These are phyloP conservation scores for Oxygymnocypris stewartii DNA, from an alignment of 2,113 vertebrate genomes.

Conservation along the genomic window DNA sequence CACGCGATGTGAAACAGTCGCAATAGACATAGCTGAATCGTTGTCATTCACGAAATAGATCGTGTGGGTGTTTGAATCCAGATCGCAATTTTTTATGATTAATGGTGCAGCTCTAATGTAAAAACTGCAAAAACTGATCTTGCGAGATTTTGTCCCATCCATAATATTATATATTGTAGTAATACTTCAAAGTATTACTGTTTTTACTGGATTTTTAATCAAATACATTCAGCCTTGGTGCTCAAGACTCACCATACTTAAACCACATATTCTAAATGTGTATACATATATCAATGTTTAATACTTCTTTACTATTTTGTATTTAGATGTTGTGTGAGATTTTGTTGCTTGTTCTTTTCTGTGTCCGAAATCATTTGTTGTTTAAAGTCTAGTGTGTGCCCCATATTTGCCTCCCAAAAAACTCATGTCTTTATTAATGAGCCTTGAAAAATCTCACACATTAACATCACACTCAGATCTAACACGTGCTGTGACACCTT, in stretches of 20 bases:
- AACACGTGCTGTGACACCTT: slow-evolving; percentile 27
- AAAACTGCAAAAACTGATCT: too few relatives aligned
- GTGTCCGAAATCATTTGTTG: background rate
- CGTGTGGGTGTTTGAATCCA: too few relatives aligned
- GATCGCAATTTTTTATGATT: too few relatives aligned
- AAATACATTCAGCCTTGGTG: background rate
- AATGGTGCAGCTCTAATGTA: too few relatives aligned
- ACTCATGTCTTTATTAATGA: background rate
- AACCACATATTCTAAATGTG: background rate
- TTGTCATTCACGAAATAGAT: too few relatives aligned
- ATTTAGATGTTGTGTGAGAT: background rate
- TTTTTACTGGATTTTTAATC: too few relatives aligned
- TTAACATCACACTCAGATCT: slow-evolving; percentile 24
- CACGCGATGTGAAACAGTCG: too few relatives aligned
- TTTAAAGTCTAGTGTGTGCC: background rate
- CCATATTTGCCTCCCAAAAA: background rate
- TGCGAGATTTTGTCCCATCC: too few relatives aligned
- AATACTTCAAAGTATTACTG: too few relatives aligned
- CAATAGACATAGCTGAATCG: too few relatives aligned
- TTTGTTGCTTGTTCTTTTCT: background rate
- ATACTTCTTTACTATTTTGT: background rate
- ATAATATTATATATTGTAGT: too few relatives aligned
- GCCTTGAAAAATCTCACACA: slow-evolving; percentile 11
- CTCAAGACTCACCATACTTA: background rate
- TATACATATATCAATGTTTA: background rate